These are phyloP conservation scores for Chinchilla lanigera DNA, from an alignment of 2,113 vertebrate genomes.

Conservation along the genomic window DNA sequence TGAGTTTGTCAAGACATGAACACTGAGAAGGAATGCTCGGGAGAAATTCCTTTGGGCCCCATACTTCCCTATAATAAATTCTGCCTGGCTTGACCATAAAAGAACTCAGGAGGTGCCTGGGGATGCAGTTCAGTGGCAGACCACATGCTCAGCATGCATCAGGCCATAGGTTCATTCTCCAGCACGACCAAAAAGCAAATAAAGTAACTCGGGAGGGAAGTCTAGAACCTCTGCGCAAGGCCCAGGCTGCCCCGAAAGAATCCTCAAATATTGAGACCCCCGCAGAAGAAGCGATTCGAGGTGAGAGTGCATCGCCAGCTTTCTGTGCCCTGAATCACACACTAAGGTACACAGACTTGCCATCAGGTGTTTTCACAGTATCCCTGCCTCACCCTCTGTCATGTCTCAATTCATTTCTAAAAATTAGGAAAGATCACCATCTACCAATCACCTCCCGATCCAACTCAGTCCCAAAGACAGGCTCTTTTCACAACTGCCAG, in stretches of 20 bases:
- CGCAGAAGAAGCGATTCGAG: not conserved
- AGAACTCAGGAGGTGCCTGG: not conserved
- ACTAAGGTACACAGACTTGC: not conserved
- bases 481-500: conserved; percentile 32
- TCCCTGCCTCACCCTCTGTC: not conserved
- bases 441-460: conserved; percentile 39
- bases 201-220: not conserved
- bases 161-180: not conserved
- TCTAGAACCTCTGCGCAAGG: not conserved
- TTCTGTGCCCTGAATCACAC: not conserved
- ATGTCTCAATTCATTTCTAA: conserved; percentile 52
- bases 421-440: not conserved
- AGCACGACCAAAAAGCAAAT: not conserved
- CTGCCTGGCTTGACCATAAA: not conserved
- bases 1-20: not conserved
- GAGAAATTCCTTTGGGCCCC: not conserved
- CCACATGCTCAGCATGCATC: not conserved
- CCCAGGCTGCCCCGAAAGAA: not conserved
- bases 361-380: not conserved
- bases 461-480: conserved; percentile 16
- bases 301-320: not conserved
- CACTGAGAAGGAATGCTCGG: not conserved
- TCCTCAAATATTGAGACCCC: not conserved
- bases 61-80: not conserved
- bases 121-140: not conserved